Percentiles rank a stretch among this genome's conserved stretches.
Conservation (phyloP, 2,888 invertebrate genomes). For the Cybosia mesomella region DNA sequence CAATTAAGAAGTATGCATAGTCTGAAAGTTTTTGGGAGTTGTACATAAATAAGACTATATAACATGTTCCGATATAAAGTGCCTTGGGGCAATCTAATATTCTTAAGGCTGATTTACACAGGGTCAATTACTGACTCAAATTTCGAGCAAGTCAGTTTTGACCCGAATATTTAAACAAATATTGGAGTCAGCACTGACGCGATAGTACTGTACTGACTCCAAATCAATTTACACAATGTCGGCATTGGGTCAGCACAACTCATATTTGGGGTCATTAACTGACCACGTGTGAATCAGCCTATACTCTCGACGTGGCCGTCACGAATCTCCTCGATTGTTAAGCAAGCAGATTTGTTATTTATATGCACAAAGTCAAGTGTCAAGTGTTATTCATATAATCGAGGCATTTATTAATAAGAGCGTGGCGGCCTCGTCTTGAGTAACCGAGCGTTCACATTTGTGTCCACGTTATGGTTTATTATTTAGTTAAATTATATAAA, state of each 20-base stretch:
- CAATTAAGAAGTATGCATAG: conserved; percentile 10
- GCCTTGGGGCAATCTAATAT: conserved; percentile 19
- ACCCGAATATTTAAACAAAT: background rate
- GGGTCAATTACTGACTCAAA: background rate
- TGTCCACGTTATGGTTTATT: conserved; percentile 22
- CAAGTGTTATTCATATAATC: conserved; percentile 9
- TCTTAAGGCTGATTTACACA: background rate
- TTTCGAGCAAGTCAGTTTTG: background rate
- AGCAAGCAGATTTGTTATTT: background rate
- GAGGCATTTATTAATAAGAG: conserved; percentile 18
- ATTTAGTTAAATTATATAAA: conserved; percentile 20
- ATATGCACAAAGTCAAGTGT: conserved; percentile 16
- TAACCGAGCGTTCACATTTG: conserved; percentile 16
- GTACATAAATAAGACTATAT: conserved; percentile 23
- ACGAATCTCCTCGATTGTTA: background rate
- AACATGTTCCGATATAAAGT: conserved; percentile 19
- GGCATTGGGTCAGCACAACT: too few relatives aligned
- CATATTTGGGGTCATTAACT: background rate
- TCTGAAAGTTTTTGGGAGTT: conserved; percentile 15
- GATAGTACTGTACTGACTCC: too few relatives aligned
- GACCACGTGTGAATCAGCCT: background rate
- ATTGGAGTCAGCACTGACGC: background rate
- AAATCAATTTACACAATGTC: too few relatives aligned
- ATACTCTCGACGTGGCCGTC: conserved; percentile 11
- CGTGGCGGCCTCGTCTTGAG: conserved; percentile 11